Evolutionary conservation across 2,888 invertebrate species (phyloP), one percentile per base, ranked within the genome.

Genomic region (Amitus sp.): DNA sequence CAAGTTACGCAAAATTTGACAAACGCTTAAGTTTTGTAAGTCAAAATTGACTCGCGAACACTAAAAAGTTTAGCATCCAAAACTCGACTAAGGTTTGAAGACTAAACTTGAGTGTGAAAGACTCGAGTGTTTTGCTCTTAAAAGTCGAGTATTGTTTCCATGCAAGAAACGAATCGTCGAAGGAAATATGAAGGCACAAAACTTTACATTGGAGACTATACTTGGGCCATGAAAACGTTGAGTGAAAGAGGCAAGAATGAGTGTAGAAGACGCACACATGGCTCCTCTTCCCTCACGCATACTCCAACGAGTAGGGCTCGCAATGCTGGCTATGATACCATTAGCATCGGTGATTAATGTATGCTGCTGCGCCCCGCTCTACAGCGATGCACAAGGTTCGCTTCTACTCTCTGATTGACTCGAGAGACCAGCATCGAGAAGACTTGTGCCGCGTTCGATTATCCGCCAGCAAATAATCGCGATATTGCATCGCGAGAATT

Each of bases 281-380:
- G n/a, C n/a, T n/a, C 61, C 43, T 45, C 7, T 17, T 28, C 12
- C 27, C n/a, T 39, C 49, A 54, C 48, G 52, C 40, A 59, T 62
- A 57, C 64, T 56, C 53, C 53, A 58, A 45, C 63, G 59, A 63
- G 67, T 58, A 55, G 58, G 61, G 64, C 63, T 64, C 66, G 73
- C 73, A 74, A 75, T 69, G 73, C 71, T 64, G 71, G 71, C 77
- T 77, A 74, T 78, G 79, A 79, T 78, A 78, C 78, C 77, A 79
- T 79, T 79, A 79, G 77, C 79, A 78, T 79, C 78, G 65, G 76
- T 79, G 79, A 79, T 79, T 79, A 79, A 79, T 79, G 78, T 78
- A 78, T 76, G 78, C 78, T 76, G 78, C 78, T 70, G 78, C 69
- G 72, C 73, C 72, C 72, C 69, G 77, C 73, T 76, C 71, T 68